Evolutionary conservation across 2,888 invertebrate species (phyloP).

Genomic region (Drosophila hamatofila): DNA sequence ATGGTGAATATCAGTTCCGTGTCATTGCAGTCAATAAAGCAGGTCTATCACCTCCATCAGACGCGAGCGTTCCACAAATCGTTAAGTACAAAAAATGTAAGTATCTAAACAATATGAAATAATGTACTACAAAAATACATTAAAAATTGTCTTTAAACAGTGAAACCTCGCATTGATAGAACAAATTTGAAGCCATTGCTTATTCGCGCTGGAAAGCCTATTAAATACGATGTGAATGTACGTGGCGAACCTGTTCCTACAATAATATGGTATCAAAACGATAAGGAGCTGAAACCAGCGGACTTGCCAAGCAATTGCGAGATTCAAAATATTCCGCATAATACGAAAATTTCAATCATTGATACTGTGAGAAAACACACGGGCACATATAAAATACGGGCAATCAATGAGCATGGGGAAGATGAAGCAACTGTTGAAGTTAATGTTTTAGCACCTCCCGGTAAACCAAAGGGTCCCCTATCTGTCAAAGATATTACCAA

Average conservation of each 20-base stretch:
- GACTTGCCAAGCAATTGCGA: constrained; percentile 87
- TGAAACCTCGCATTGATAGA: constrained; percentile 98
- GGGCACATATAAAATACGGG: constrained; percentile 95
- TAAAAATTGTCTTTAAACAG: constrained; percentile 85
- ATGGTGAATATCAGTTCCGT: constrained; percentile 96
- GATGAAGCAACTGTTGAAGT: constrained; percentile 98
- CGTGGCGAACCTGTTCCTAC: constrained; percentile 98
- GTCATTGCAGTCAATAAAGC: constrained; percentile 96
- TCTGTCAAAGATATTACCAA: constrained; percentile 95
- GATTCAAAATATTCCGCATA: constrained; percentile 95
- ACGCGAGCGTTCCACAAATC: constrained; percentile 94
- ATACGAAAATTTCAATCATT: constrained; percentile 93
- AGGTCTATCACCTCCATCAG: constrained; percentile 95
- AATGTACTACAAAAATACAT: no score
- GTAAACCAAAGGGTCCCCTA: constrained; percentile 95
- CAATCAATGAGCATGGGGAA: constrained; percentile 95
- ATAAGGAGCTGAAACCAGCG: constrained; percentile 90
- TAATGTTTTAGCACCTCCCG: constrained; percentile 93
- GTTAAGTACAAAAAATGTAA: constrained; percentile 95
- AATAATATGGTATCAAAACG: constrained; percentile 95
- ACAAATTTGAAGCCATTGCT: constrained; percentile 95
- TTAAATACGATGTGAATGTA: constrained; percentile 97
- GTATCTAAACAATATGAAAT: no score
- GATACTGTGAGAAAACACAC: constrained; percentile 93
- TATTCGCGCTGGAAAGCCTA: constrained; percentile 95